Conservation (phyloP, 2,888 invertebrate species). For the Agriopis aurantiaria region DNA sequence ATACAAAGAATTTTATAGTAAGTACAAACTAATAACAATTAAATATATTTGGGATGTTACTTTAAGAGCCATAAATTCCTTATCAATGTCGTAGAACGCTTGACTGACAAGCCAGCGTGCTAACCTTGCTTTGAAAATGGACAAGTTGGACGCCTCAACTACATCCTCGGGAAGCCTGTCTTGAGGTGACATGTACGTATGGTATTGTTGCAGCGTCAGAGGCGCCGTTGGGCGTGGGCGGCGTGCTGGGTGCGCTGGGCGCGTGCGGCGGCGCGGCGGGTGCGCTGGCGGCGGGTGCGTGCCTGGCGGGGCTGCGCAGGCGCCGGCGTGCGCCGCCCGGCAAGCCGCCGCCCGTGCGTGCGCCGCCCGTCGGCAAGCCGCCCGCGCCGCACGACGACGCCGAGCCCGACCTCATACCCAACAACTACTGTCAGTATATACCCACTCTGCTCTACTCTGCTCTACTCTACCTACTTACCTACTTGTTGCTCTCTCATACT, state of each 20-base stretch:
- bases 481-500: too few species aligned
- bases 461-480: background rate
- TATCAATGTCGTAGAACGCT: too few species aligned
- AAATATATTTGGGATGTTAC: too few species aligned
- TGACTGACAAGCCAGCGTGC: too few species aligned
- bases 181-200: background rate
- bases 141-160: too few species aligned
- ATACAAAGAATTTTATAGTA: too few species aligned
- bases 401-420: constrained; percentile 81
- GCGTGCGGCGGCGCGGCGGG: constrained; percentile 65
- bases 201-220: constrained; percentile 63
- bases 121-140: too few species aligned
- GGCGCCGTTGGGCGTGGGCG: constrained; percentile 68
- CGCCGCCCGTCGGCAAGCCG: constrained; percentile 48
- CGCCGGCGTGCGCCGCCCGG: constrained; percentile 54
- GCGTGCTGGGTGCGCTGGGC: constrained; percentile 67
- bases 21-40: too few species aligned
- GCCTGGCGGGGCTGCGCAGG: constrained; percentile 65
- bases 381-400: constrained; percentile 65
- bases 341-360: constrained; percentile 46
- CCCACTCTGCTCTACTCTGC: background rate
- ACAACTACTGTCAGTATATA: constrained; percentile 74
- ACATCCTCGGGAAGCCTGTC: too few species aligned
- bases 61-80: too few species aligned
- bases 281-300: constrained; percentile 68